phyloP scores from a whole-genome alignment of 1,140 invertebrate species.

The Drosophila pseudoananassae region DNA sequence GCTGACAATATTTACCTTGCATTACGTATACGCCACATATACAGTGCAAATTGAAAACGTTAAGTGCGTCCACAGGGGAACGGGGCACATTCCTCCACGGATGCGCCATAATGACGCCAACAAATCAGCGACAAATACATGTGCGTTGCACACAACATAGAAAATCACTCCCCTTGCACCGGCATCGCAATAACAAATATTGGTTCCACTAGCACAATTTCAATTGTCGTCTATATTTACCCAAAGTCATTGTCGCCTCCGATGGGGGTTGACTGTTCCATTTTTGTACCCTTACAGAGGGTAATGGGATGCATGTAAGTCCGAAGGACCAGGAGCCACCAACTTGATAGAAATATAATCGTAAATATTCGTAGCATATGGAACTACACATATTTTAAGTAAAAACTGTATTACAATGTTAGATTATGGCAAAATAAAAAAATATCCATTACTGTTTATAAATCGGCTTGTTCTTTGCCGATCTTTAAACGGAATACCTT shows the following conservation, averaged over 20 bases:
- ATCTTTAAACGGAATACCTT: too few species aligned
- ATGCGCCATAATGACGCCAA: constrained; percentile 72
- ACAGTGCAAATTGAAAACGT: constrained; percentile 63
- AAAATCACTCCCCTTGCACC: neutral
- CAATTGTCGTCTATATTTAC: constrained; percentile 62
- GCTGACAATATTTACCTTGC: constrained; percentile 51
- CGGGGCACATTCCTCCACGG: constrained; percentile 13
- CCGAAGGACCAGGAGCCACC: too few species aligned
- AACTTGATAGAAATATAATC: too few species aligned
- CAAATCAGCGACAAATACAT: constrained; percentile 71
- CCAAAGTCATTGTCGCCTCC: constrained; percentile 58
- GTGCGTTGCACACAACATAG: constrained; percentile 5
- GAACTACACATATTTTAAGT: too few species aligned
- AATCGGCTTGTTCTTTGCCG: too few species aligned
- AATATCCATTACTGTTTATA: too few species aligned
- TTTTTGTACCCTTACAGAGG: neutral
- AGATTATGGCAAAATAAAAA: too few species aligned
- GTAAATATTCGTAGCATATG: too few species aligned
- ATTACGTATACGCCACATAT: constrained; percentile 58
- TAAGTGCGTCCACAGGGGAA: constrained; percentile 56
- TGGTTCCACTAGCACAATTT: constrained; percentile 63
- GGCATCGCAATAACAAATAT: constrained; percentile 69
- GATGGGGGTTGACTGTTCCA: constrained; percentile 25
- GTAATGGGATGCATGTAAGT: too few species aligned
- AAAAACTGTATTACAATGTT: too few species aligned